A percentile compares a stretch with the other conserved stretches of the same genome.
phyloP scores from a whole-genome alignment of 2,113 vertebrate species.

The Steatornis caripensis region DNA sequence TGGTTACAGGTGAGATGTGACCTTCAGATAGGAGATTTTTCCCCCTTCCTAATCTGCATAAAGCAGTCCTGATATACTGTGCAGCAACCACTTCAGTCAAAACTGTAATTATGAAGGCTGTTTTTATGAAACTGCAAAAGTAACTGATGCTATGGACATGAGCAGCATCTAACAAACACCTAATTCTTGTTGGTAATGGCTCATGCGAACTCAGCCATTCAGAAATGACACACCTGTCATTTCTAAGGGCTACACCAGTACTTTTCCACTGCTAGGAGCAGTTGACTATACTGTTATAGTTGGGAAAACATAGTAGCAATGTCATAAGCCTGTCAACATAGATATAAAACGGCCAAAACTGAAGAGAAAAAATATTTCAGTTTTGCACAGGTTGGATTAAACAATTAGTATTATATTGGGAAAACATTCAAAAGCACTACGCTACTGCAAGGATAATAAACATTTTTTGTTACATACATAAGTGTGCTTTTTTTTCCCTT shows the following conservation, averaged over 20 bases:
- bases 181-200: neutral
- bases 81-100: neutral
- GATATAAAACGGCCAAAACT: neutral
- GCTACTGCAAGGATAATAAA: neutral
- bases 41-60: neutral
- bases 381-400: neutral
- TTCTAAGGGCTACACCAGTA: neutral
- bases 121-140: neutral
- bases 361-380: neutral
- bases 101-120: neutral
- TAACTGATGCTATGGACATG: neutral
- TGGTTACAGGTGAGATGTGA: neutral
- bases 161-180: neutral
- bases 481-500: fast-evolving
- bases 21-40: neutral
- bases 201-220: neutral
- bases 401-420: neutral
- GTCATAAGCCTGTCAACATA: neutral
- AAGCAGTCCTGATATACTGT: neutral
- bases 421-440: neutral
- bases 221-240: neutral
- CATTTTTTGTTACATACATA: neutral
- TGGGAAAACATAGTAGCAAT: neutral
- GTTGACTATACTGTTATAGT: neutral
- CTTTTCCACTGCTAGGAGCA: neutral